Evolutionary conservation across 2,888 invertebrate species (phyloP).

Genomic region (Ecliptopera silaceata): DNA sequence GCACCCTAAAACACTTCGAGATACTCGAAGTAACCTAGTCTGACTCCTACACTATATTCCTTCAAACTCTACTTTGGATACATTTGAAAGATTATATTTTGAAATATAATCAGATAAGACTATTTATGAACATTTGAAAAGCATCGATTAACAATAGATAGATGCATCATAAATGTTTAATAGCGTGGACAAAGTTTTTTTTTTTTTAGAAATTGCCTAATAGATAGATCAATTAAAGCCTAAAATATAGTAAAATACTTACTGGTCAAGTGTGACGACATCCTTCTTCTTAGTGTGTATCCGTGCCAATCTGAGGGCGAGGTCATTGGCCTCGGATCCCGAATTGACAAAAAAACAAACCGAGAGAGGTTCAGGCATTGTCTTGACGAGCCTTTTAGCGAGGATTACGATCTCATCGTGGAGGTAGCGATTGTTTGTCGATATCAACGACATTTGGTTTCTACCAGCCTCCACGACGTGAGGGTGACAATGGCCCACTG

Average conservation of each 20-base stretch:
- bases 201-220: conserved; percentile 1
- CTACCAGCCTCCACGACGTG: conserved; percentile 95
- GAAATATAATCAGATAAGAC: not conserved
- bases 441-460: conserved; percentile 94
- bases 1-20: conserved; percentile 75
- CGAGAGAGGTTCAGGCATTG: conserved; percentile 92
- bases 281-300: conserved; percentile 95
- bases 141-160: not conserved
- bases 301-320: conserved; percentile 95
- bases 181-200: not conserved
- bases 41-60: conserved; percentile 5
- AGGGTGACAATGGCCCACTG: conserved; percentile 99
- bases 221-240: not conserved
- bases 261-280: conserved; percentile 98
- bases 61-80: too few species aligned
- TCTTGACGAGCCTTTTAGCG: conserved; percentile 91
- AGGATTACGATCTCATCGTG: conserved; percentile 97
- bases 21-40: conserved; percentile 55
- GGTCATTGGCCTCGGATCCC: conserved; percentile 99
- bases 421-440: conserved; percentile 97
- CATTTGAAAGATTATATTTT: not conserved
- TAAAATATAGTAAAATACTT: conserved; percentile 76
- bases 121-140: not conserved
- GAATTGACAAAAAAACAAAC: conserved; percentile 99
- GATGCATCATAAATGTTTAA: not conserved